Base-by-base conservation (phyloP, 2,113 vertebrate genomes). In the Pandion haliaetus region DNA sequence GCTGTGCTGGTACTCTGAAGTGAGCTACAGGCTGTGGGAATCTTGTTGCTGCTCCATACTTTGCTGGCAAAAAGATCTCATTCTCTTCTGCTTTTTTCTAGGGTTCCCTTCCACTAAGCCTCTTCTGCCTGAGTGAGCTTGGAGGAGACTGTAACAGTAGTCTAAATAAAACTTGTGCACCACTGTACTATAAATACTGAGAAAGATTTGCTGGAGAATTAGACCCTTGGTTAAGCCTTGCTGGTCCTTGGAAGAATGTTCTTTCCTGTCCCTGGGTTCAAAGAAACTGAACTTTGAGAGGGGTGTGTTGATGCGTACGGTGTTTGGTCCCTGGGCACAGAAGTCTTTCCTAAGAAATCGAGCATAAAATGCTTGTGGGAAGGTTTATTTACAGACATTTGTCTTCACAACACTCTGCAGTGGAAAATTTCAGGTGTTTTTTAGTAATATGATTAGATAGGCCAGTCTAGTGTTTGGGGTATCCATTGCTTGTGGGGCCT, bases 261-360 rank as follows among this genome's bases (percentile, higher is more conserved):
- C 18, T 34, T 54, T 65, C 40, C 3, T 18, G 6, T 67, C 13
- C 28, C 55, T 76, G 47, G 26, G 18, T 18, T 69, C n/a, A 57
- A 32, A 70, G 49, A 38, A 52, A 24, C 29, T 57, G 62, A 80
- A 10, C 23, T 74, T 61, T 26, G 28, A 45, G 23, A 13, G 29
- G 5, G 10, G 18, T 54, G 14, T 62, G 23, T 47, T 71, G 45
- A 6, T 70, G 9, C 3, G 8, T 11, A 1, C 10, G 8, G 9
- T 42, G 42, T 59, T 77, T 81, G 45, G 19, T 71, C 21, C 16
- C 19, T 32, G 38, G 29, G 18, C 9, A 14, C 25, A 49, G 24
- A 59, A 55, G 17, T 36, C 25, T 17, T 5, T 42, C 14, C 0
- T 11, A 29, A 50, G 18, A 18, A 8, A 76, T 31, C 0, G 1